A percentile compares a stretch with the other conserved stretches of the same genome.
These are phyloP conservation scores for Erythrocercus mccallii DNA, from an alignment of 2,113 vertebrate species.

Conservation along the genomic window DNA sequence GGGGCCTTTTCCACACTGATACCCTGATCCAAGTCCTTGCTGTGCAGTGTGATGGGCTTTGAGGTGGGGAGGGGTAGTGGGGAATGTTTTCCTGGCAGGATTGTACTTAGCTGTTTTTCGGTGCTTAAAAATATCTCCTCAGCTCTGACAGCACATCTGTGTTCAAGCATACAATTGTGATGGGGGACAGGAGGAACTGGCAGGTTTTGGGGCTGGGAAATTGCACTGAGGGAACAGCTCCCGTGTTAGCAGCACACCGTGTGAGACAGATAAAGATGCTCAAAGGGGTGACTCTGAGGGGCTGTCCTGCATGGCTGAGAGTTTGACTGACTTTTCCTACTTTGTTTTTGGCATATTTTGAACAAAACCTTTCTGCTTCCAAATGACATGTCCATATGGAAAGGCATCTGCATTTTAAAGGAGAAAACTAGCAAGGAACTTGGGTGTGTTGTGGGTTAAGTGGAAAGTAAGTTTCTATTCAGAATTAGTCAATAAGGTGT, in stretches of 20 bases:
- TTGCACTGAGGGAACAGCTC: not conserved
- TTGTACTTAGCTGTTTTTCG: not conserved
- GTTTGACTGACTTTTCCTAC: not conserved
- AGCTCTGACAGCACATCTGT: not conserved
- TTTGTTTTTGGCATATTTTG: not conserved
- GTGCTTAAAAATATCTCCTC: constrained; percentile 12
- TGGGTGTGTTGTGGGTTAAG: not conserved
- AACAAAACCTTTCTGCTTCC: not conserved
- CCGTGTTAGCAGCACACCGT: not conserved
- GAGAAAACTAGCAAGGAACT: not conserved
- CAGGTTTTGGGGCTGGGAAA: not conserved
- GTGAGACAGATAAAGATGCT: rapidly evolving
- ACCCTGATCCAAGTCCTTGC: not conserved
- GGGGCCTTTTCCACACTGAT: not conserved
- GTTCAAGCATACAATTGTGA: not conserved
- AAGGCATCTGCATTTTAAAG: not conserved
- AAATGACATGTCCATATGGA: rapidly evolving
- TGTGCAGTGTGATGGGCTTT: not conserved
- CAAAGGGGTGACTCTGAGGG: not conserved
- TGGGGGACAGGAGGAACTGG: not conserved
- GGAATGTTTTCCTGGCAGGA: not conserved
- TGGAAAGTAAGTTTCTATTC: not conserved
- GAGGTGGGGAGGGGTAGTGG: not conserved
- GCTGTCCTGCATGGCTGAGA: rapidly evolving
- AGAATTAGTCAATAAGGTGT: not conserved